Percentiles rank a stretch among this genome's conserved stretches.
Conservation (phyloP, 2,113 vertebrate species). For the Numenius arquata region DNA sequence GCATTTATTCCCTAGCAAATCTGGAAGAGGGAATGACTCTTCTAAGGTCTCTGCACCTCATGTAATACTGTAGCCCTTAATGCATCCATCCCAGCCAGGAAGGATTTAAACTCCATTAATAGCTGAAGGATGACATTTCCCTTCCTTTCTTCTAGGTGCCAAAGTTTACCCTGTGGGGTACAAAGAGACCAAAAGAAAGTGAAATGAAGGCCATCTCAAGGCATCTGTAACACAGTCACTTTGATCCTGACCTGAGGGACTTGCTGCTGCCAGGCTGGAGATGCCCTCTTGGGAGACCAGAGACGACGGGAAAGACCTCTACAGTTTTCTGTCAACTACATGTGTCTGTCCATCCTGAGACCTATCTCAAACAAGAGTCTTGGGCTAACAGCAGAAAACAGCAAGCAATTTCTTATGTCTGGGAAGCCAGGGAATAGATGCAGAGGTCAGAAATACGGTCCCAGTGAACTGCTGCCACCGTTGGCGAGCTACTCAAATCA, state of each 20-base stretch:
- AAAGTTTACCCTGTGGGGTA: neutral
- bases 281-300: neutral
- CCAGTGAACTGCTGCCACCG: neutral
- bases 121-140: neutral
- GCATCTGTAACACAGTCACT: neutral
- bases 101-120: neutral
- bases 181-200: neutral
- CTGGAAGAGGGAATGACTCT: neutral
- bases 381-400: neutral
- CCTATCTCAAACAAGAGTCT: neutral
- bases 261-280: neutral
- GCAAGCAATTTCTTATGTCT: neutral
- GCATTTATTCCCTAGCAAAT: neutral
- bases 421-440: neutral
- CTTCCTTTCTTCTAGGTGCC: neutral
- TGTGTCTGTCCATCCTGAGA: neutral
- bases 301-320: neutral
- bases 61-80: neutral
- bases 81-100: neutral
- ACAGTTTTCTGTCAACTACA: neutral
- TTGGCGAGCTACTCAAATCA: neutral
- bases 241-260: neutral
- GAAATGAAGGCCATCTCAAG: neutral
- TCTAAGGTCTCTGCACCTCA: neutral
- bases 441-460: conserved; percentile 17